phyloP scores from a whole-genome alignment of 2,113 vertebrate species.

The Rhea americana region DNA sequence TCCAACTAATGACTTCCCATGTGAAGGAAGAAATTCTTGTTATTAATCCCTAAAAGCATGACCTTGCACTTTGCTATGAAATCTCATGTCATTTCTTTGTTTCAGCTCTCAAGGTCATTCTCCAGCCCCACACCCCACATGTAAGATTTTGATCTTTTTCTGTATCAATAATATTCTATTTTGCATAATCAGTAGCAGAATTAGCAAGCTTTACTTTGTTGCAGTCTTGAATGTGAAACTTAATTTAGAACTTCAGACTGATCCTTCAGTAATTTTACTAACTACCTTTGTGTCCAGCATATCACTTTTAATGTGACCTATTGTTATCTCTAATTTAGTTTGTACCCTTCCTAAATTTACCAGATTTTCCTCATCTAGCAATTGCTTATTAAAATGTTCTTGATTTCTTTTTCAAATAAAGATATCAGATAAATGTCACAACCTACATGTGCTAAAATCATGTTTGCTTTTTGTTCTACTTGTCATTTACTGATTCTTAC shows the following conservation, averaged over 20 bases:
- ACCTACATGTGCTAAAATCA: conserved; percentile 11
- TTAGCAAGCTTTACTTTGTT: not conserved
- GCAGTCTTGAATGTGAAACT: not conserved
- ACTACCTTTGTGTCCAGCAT: not conserved
- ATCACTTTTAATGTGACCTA: not conserved
- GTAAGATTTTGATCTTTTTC: not conserved
- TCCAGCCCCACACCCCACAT: no score
- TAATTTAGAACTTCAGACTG: not conserved
- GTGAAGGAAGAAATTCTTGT: conserved; percentile 34
- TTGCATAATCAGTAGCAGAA: not conserved
- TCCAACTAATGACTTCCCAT: conserved; percentile 56
- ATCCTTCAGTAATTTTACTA: not conserved
- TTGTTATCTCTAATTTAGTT: not conserved
- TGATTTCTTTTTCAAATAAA: conserved; percentile 16
- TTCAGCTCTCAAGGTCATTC: not conserved
- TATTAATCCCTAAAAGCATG: conserved; percentile 52
- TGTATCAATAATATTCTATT: not conserved
- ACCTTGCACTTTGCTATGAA: conserved; percentile 35
- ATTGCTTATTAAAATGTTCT: conserved; percentile 7
- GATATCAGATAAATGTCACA: conserved; percentile 46
- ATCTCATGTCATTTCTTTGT: conserved; percentile 12
- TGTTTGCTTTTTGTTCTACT: conserved; percentile 29
- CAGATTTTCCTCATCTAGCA: conserved; percentile 1
- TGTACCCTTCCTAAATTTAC: not conserved
- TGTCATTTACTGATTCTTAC: conserved; percentile 51